Evolutionary conservation across 2,888 invertebrate genomes (phyloP).

Genomic region (Lordiphosa andalusiaca): DNA sequence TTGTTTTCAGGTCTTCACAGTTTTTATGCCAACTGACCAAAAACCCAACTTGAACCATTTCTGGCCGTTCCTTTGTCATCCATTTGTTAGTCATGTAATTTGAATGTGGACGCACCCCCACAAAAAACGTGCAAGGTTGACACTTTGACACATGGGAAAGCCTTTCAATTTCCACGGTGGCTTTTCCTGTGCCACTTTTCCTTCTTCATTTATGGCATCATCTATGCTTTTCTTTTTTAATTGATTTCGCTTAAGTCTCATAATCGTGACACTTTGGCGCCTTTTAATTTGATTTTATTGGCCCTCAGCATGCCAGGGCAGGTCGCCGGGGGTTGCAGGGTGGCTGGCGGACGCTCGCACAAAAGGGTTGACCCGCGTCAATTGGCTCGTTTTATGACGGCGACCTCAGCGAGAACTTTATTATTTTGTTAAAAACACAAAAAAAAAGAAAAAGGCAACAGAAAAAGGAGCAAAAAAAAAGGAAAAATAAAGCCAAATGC

Average conservation of each 20-base stretch:
- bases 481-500: background rate
- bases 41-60: too few species aligned
- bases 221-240: constrained; percentile 36
- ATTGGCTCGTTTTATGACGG: constrained; percentile 62
- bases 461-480: constrained; percentile 23
- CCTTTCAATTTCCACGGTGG: constrained; percentile 15
- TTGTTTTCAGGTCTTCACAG: too few species aligned
- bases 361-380: constrained; percentile 57
- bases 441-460: background rate
- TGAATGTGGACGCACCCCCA: constrained; percentile 58
- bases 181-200: constrained; percentile 27
- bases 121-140: constrained; percentile 34
- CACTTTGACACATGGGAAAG: constrained; percentile 57
- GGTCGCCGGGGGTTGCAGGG: background rate
- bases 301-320: constrained; percentile 52
- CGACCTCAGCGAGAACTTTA: constrained; percentile 58
- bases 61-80: constrained; percentile 1
- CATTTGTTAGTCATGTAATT: constrained; percentile 64
- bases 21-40: too few species aligned
- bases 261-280: constrained; percentile 75
- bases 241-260: constrained; percentile 74
- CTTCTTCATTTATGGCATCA: constrained; percentile 31
- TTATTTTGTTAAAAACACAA: constrained; percentile 47
- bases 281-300: constrained; percentile 76
- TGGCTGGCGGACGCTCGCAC: background rate